Evolutionary conservation across 2,888 invertebrate species (phyloP).

Genomic region (Aphelenchoides bicaudatus): DNA sequence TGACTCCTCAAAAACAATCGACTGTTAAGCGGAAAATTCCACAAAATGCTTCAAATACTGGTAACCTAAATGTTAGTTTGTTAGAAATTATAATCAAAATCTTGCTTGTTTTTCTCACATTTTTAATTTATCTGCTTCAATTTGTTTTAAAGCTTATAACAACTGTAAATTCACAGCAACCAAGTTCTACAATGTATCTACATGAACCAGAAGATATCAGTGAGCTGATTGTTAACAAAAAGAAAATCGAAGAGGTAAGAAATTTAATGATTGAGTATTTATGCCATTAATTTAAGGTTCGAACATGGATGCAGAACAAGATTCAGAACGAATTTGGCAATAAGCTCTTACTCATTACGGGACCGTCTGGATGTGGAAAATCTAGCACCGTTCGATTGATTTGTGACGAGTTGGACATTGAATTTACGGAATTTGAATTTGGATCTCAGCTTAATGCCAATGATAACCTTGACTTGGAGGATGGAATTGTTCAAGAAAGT

Average conservation of each 20-base stretch:
- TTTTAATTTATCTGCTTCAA: too few relatives aligned
- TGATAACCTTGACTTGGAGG: background rate
- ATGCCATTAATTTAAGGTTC: background rate
- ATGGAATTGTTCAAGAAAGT: background rate
- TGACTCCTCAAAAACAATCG: too few relatives aligned
- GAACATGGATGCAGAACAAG: background rate
- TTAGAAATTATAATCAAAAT: too few relatives aligned
- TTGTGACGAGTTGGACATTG: conserved; percentile 10
- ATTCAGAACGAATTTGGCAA: background rate
- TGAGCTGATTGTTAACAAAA: background rate
- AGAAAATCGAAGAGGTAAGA: conserved; percentile 8
- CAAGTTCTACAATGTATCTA: too few relatives aligned
- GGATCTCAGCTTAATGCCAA: background rate
- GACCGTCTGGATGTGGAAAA: conserved; percentile 8
- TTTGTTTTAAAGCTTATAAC: too few relatives aligned
- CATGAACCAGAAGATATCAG: too few relatives aligned
- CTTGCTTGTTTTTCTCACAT: too few relatives aligned
- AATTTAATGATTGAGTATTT: too few relatives aligned
- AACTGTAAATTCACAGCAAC: too few relatives aligned
- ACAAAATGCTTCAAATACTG: too few relatives aligned
- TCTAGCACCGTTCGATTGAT: background rate
- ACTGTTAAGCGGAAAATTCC: too few relatives aligned
- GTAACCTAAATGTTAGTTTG: too few relatives aligned
- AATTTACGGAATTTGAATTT: conserved; percentile 5
- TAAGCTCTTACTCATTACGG: conserved; percentile 1